Evolutionary conservation across 2,113 vertebrate species (phyloP).

Genomic region (Mixornis gularis): DNA sequence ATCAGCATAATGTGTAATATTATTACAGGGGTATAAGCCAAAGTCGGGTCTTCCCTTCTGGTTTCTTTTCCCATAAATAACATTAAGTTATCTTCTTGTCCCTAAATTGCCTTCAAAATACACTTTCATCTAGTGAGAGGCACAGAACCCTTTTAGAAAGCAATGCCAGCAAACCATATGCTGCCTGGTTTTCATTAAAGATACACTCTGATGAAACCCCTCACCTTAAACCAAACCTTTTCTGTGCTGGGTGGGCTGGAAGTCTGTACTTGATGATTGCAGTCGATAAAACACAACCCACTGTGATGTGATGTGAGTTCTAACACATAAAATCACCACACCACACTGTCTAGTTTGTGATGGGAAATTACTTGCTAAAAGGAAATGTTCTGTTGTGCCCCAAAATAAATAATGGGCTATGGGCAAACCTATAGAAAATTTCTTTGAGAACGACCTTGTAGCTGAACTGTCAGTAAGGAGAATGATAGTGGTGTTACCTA

Average conservation of each 20-base stretch:
- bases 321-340: not conserved
- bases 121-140: not conserved
- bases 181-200: not conserved
- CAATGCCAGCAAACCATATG: not conserved
- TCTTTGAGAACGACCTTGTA: not conserved
- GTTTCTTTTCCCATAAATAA: not conserved
- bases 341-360: not conserved
- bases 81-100: not conserved
- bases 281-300: fast-evolving
- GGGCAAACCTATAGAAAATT: not conserved
- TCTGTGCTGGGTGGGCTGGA: not conserved
- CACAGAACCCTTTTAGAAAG: not conserved
- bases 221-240: not conserved
- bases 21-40: not conserved
- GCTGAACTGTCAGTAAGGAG: not conserved
- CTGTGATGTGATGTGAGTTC: not conserved
- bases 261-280: not conserved
- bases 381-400: not conserved
- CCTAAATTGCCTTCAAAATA: not conserved
- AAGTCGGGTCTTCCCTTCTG: not conserved
- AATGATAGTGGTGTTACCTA: not conserved
- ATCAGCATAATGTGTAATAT: not conserved
- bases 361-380: not conserved
- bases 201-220: not conserved
- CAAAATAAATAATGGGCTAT: not conserved